Base-by-base conservation (phyloP, 1,140 invertebrate species). In the Goniozus legneri region DNA sequence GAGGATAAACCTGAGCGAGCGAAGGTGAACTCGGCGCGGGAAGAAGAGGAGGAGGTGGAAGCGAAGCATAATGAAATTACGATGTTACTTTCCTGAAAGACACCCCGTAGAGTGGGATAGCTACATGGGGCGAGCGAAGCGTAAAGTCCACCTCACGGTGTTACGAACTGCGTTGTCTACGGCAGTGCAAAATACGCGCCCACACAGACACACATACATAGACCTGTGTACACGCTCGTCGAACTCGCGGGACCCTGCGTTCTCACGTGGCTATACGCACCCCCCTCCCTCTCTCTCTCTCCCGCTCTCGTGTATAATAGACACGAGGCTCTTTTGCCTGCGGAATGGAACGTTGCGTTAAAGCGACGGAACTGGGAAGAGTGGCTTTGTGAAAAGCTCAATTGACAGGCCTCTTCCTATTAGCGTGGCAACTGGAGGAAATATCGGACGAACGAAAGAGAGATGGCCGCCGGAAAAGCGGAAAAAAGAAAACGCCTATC, bases 341-440 rank as follows among this genome's bases (percentile, higher is more conserved):
- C n/a, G n/a, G n/a, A n/a, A n/a, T n/a, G n/a, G n/a, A n/a, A n/a
- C n/a, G n/a, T n/a, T n/a, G n/a, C n/a, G n/a, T 46, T 45, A 58
- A 54, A 58, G 55, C 42, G 12, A 4, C 36, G 41, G n/a, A n/a
- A n/a, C n/a, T 4, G 24, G 43, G 22, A 47, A 37, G 51, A 58
- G 43, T 47, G n/a, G 56, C 51, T 58, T 58, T 58, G 54, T 50
- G 56, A 50, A 58, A 58, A 58, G 55, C 55, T 55, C 55, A 58
- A 58, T 54, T 58, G 55, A 58, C 55, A 57, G 51, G 56, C 43
- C 55, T 58, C 54, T 10, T 6, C 43, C 56, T 58, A 58, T 58
- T 54, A 58, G 55, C 47, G 47, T n/a, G n/a, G n/a, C n/a, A n/a
- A n/a, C 43, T 54, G 42, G 56, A 57, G 50, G 47, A 54, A 58